Conservation (phyloP, 2,888 invertebrate genomes). For the Chaitophorus viminalis region DNA sequence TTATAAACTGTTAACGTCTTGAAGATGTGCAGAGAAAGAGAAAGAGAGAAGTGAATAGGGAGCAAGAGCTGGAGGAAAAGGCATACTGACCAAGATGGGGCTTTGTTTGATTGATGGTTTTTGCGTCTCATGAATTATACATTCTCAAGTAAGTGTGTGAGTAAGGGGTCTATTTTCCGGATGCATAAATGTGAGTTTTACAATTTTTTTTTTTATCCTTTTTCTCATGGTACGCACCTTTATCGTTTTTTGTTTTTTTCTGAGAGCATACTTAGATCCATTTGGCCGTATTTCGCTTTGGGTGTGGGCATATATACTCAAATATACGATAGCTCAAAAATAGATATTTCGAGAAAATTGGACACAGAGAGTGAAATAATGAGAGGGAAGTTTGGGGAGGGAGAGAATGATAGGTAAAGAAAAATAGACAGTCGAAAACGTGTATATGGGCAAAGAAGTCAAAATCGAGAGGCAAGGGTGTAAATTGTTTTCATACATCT, state of each 20-base stretch:
- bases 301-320: neutral
- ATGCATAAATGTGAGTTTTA: slow-evolving; percentile 15
- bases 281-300: neutral
- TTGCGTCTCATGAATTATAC: slow-evolving; percentile 58
- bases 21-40: neutral
- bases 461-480: neutral
- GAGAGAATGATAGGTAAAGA: neutral
- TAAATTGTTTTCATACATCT: slow-evolving; percentile 22
- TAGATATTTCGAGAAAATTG: neutral
- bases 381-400: neutral
- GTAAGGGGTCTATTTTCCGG: slow-evolving; percentile 15
- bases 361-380: neutral
- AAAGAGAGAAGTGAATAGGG: neutral
- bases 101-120: slow-evolving; percentile 60
- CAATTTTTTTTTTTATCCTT: slow-evolving; percentile 26
- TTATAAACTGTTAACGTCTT: slow-evolving; percentile 35
- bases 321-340: slow-evolving; percentile 11
- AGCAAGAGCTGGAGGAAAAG: neutral
- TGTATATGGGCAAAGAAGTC: neutral
- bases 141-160: neutral
- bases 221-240: neutral
- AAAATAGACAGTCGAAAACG: neutral
- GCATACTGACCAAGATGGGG: slow-evolving; percentile 37
- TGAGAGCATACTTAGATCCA: neutral
- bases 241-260: slow-evolving; percentile 3